Percentiles rank a stretch among this genome's conserved stretches.
Evolutionary conservation across 2,113 vertebrate genomes (phyloP).

Genomic region (Mus musculus): GRCm39 chr3:124381501-124382000

Average conservation of each 20-base stretch:
- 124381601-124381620: background rate
- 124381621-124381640: background rate
- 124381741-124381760: no score
- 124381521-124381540: background rate
- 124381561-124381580: background rate
- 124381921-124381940: conserved; percentile 88
- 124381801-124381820: no score
- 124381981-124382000: conserved; percentile 96
- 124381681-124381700: conserved; percentile 98
- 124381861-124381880: conserved; percentile 88
- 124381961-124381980: conserved; percentile 93
- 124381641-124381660: no score
- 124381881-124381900: conserved; percentile 90
- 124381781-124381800: no score
- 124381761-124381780: no score
- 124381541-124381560: background rate
- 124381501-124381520: background rate
- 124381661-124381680: conserved; percentile 89
- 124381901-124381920: conserved; percentile 88
- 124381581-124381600: background rate
- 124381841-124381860: no score
- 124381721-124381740: no score
- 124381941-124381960: conserved; percentile 93
- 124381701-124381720: conserved; percentile 89
- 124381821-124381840: no score